A percentile compares a stretch with the other conserved stretches of the same genome.
These are phyloP conservation scores for Cepphus grylle DNA, from an alignment of 2,113 vertebrate genomes.

Conservation along the genomic window DNA sequence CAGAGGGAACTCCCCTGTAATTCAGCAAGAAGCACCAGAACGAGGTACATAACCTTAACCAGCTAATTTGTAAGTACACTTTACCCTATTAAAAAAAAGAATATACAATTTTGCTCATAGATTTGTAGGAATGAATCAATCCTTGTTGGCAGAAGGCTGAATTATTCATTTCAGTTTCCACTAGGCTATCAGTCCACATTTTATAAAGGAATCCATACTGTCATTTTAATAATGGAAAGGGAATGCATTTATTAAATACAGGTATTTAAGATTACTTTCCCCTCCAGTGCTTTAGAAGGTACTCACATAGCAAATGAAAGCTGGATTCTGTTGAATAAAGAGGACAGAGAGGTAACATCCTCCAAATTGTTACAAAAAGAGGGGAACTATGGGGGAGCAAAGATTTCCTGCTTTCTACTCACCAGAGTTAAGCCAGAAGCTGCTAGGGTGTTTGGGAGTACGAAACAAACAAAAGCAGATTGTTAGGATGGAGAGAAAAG, in stretches of 20 bases:
- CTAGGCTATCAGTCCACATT: conserved; percentile 30
- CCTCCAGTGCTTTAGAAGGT: background rate
- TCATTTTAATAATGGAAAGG: background rate
- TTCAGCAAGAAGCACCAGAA: background rate
- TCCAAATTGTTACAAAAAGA: background rate
- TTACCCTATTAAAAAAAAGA: background rate
- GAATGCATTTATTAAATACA: background rate
- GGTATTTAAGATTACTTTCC: conserved; percentile 9
- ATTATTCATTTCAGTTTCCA: background rate
- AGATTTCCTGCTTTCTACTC: background rate
- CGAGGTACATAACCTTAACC: background rate
- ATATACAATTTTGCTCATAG: background rate
- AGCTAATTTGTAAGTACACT: background rate
- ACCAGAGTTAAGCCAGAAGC: background rate
- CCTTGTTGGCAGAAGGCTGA: background rate
- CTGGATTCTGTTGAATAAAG: conserved; percentile 41
- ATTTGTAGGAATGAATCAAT: background rate
- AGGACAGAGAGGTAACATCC: background rate
- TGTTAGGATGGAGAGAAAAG: background rate
- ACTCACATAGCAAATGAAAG: conserved; percentile 17
- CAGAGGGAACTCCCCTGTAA: background rate
- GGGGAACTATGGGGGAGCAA: background rate
- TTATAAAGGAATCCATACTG: conserved; percentile 4
- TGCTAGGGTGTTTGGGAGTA: background rate
- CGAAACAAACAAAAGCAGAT: background rate